Evolutionary conservation across 2,888 invertebrate genomes (phyloP).

Genomic region (Eupithecia pulchellata): DNA sequence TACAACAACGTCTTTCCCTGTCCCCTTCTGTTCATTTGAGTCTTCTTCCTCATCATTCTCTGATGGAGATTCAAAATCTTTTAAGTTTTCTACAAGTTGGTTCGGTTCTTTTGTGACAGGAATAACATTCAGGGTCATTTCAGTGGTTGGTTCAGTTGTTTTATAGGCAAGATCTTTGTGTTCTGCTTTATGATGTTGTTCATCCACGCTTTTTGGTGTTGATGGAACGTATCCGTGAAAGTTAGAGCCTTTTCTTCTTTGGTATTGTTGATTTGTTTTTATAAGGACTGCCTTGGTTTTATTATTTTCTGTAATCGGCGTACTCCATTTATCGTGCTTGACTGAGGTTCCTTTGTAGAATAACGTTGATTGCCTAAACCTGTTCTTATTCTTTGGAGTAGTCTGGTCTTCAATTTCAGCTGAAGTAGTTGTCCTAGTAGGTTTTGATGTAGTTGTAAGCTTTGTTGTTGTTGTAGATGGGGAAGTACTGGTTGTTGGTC

Average conservation of each 20-base stretch:
- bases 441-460: constrained; percentile 46
- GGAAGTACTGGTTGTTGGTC: constrained; percentile 21
- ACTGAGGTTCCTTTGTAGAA: constrained; percentile 78
- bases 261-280: constrained; percentile 28
- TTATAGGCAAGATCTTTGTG: constrained; percentile 54
- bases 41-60: constrained; percentile 26
- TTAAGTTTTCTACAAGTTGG: constrained; percentile 39
- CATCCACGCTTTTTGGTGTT: constrained; percentile 56
- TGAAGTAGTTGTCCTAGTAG: constrained; percentile 41
- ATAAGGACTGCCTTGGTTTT: constrained; percentile 45
- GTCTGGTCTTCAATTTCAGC: constrained; percentile 44
- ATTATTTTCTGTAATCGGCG: constrained; percentile 37
- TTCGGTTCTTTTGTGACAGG: constrained; percentile 31
- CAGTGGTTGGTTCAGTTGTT: constrained; percentile 41
- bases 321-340: constrained; percentile 77
- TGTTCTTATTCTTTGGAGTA: constrained; percentile 66
- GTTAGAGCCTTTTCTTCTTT: constrained; percentile 76
- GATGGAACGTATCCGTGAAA: constrained; percentile 72
- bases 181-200: constrained; percentile 54
- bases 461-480: constrained; percentile 51
- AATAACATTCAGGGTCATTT: constrained; percentile 43
- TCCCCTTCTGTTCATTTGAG: constrained; percentile 57
- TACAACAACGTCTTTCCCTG: constrained; percentile 62
- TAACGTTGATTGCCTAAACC: constrained; percentile 76
- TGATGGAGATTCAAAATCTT: constrained; percentile 40